Base-by-base conservation (phyloP, 2,797 vertebrate species). In the Gymnothorax reevesii region DNA sequence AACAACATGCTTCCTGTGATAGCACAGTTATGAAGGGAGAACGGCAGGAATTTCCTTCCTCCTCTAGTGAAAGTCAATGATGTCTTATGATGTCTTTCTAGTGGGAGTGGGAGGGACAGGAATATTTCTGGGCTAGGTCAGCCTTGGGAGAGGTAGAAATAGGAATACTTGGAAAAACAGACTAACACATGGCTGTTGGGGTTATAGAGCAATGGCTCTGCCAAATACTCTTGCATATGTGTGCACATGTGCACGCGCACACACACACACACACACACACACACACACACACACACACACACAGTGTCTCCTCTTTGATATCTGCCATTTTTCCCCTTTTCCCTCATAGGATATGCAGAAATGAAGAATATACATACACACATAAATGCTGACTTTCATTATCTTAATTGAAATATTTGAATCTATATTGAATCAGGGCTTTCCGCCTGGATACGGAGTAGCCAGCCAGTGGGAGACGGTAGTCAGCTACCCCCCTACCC, bases 1-100 rank as follows among this genome's bases (percentile, higher is more conserved):
- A 85, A 54, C 83, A 83, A 84, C 86, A 7, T 86, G 85, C 84
- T 88, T 92, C 89, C 86, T 84, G 25, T 83, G 89, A 90, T 90
- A 90, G 90, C 87, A 82, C 57, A 88, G 87, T 86, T 83, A 27
- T 82, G 22, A 52, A 75, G 59, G 79, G 57, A 80, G 77, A 86
- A 87, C 75, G 20, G 79, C 66, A 79, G 64, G 85, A 87, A 86
- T 88, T 90, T 89, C 89, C 92, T 88, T 83, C 77, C 52, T 57
- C 59, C 86, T 79, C 27, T 54, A 71, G 79, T 83, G 59, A 66
- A 85, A 88, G 84, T 71, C 82, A 9, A 9, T 10, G 57, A 27
- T 27, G 52, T 57, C 80, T 86, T 86, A 9, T 10, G 57, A 27
- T 27, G 52, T 57, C 80, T 86, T 86, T 69, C 77, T 71, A 22